Conservation (phyloP, 2,113 vertebrate genomes). For the Sander vitreus region DNA sequence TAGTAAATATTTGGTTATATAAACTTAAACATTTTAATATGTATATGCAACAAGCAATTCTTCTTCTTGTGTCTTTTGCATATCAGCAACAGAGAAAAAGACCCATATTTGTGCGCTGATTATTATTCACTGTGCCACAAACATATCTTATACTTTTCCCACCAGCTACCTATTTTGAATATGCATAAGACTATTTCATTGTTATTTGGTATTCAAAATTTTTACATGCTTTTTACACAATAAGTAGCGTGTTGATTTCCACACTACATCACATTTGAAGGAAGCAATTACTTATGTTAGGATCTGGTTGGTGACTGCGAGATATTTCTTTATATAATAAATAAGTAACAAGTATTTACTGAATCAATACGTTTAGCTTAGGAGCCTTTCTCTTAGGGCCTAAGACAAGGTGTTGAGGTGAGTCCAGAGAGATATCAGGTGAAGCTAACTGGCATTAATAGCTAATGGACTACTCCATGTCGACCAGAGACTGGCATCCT, state of each 20-base stretch:
- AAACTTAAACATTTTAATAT: too few species aligned
- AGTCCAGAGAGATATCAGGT: constrained; percentile 43
- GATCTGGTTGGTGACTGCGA: background rate
- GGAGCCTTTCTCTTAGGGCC: background rate
- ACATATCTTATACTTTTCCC: background rate
- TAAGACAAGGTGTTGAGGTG: background rate
- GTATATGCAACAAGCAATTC: background rate
- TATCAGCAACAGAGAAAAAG: background rate
- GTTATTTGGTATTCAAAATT: background rate
- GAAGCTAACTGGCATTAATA: background rate
- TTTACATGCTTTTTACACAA: background rate
- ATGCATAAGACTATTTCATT: background rate
- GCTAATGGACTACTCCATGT: constrained; percentile 26
- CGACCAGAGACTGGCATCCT: constrained; percentile 48
- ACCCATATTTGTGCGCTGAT: background rate
- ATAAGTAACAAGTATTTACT: background rate
- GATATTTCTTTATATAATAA: background rate
- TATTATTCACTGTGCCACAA: background rate
- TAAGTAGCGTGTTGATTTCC: background rate
- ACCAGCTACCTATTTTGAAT: background rate
- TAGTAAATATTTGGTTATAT: background rate
- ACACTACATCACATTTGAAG: background rate
- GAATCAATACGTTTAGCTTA: background rate
- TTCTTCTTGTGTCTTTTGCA: background rate
- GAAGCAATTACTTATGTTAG: background rate